Base-by-base conservation (phyloP, 2,888 invertebrate species). In the Stenichneumon culpator region DNA sequence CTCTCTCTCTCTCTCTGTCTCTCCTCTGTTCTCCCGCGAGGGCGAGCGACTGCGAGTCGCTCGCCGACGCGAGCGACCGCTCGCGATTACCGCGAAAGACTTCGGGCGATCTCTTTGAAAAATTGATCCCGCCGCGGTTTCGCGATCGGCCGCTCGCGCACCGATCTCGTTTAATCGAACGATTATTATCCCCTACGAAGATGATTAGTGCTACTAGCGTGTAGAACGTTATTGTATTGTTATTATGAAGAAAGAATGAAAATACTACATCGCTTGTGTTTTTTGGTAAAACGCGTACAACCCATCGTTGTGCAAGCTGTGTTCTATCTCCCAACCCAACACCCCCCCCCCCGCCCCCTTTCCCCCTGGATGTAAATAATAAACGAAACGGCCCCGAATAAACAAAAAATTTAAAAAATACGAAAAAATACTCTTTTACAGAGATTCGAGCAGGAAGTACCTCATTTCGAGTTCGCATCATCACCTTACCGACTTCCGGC, bases 341-440 rank as follows among this genome's bases (percentile, higher is more conserved):
- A 11, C 39, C 1, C 39, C 11, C 39, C 39, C 3, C 11, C 39
- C 9, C 11, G 4, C 0, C 2, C 11, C 16, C 16, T 16, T 9
- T 11, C 39, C 5, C 72, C 39, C 63, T 22, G 39, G 70, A 77
- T 84, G 84, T 84, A 88, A 75, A 87, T 83, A 75, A 87, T 83
- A 69, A 70, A 83, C 50, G 60, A 65, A 74, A 84, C n/a, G 63
- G 78, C 44, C 79, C 79, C 44, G 67, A 87, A 84, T 82, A 80
- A 84, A 78, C 32, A 73, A 22, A 63, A 89, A 73, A 57, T 39
- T 39, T 6, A 9, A 19, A n/a, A n/a, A n/a, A 19, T 7, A 91
- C 86, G 89, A 90, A 69, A 73, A 77, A 92, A 88, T 90, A 92
- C 89, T 93, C 93, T 92, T 91, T 90, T 92, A 91, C 90, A 88